These are phyloP conservation scores for Reinhardtius hippoglossoides DNA, from an alignment of 2,113 vertebrate species.

Conservation along the genomic window DNA sequence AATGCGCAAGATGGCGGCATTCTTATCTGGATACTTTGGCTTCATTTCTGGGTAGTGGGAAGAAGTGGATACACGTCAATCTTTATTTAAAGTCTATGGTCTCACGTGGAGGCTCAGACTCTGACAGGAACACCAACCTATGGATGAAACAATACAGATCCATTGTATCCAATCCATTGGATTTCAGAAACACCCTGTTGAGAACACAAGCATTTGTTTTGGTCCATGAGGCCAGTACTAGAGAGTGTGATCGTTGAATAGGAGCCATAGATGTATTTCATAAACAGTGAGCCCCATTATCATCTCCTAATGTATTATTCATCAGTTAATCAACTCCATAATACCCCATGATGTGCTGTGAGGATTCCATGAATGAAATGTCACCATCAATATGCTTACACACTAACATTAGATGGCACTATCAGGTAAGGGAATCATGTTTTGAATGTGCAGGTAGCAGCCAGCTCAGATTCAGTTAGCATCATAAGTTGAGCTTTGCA, in stretches of 20 bases:
- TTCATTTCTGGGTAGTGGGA: no score
- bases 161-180: no score
- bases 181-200: no score
- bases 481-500: conserved; percentile 9
- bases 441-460: conserved; percentile 26
- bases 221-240: no score
- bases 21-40: no score
- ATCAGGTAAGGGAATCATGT: conserved; percentile 27
- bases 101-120: no score
- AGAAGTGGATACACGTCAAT: no score
- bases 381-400: conserved; percentile 47
- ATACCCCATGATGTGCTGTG: conserved; percentile 22
- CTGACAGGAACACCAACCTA: no score
- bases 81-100: no score
- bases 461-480: conserved; percentile 35
- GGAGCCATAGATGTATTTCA: conserved; percentile 11
- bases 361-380: conserved; percentile 47
- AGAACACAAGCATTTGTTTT: no score
- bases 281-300: conserved; percentile 18
- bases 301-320: conserved; percentile 55
- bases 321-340: conserved; percentile 41
- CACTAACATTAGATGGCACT: conserved; percentile 23
- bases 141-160: no score
- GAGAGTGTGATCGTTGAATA: not conserved
- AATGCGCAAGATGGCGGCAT: no score